Base-by-base conservation (phyloP, 2,888 invertebrate species). In the Apamea anceps region DNA sequence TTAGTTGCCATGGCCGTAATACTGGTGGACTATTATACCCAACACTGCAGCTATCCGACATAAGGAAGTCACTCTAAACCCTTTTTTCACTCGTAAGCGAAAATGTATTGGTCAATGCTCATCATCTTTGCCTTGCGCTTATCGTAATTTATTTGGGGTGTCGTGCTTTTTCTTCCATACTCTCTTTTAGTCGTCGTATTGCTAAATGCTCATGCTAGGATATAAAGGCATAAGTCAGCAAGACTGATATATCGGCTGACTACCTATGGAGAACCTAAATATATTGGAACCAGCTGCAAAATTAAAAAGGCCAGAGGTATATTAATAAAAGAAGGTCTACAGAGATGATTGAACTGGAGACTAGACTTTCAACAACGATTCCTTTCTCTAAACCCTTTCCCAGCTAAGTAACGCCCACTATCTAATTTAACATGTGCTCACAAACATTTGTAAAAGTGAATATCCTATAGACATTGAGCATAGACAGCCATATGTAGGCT, bases 381-480 rank as follows among this genome's bases (percentile, higher is more conserved):
- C 51, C 63, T 32, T 77, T 77, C 63, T 63, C 78, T 78, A 6
- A 7, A 28, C 63, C 63, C 77, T 77, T 42, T 77, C 51, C 32
- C 28, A 65, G 42, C 42, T 54, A 6, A 42, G n/a, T 32, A 32
- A 78, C 45, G 15, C 18, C 25, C 10, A n/a, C 37, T 21, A 21
- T 0, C 48, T 63, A 28, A 28, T 51, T 51, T n/a, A 21, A 51
- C 37, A 42, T n/a, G 32, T 62, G 37, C 25, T 77, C 15, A 8
- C n/a, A 51, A 7, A 42, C 1, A 25, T 65, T 65, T 37, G 25
- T 37, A 65, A 65, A 65, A 65, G 25, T 25, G 12, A 25, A 65
- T 63, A 63, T 62, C 28, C 7, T 62, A 28, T 28, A 65, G n/a
- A n/a, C 7, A 48, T 48, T 28, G 48, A 45, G 18, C 18, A 21